Base-by-base conservation (phyloP, 2,113 vertebrate genomes). In the Myrmecophaga tridactyla region DNA sequence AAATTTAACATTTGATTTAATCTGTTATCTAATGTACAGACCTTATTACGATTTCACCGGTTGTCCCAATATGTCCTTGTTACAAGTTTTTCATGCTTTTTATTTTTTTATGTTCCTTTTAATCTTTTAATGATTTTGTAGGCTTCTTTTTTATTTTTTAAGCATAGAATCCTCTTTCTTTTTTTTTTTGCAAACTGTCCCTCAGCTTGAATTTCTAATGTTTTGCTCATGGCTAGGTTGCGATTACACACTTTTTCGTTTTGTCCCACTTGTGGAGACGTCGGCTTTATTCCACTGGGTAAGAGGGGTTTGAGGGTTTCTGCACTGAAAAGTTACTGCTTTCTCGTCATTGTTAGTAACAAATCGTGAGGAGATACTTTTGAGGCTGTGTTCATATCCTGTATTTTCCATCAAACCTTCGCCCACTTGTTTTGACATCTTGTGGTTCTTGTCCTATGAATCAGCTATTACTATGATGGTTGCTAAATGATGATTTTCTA, bases 291-390 rank as follows among this genome's bases (percentile, higher is more conserved):
- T 84, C 23, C 21, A 4, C 43, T 86, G 73, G 29, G 53, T 77
- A 77, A 86, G 72, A 46, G 77, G 21, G 7, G 29, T 62, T 56
- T 86, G 31, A 48, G 76, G 34, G 7, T 56, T 63, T 78, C 34
- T 84, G 18, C 51, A 80, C 46, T 27, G 13, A 36, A 25, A 48
- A 76, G 4, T 58, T 85, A 48, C 21, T 82, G 3, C 17, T 83
- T 83, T 86, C 63, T 80, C 11, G 86, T 82, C 95, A 81, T 78
- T 92, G 76, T 77, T 93, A 60, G 39, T 21, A 83, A 53, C 83
- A 80, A 29, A 34, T 63, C 91, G 23, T 93, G 53, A 78, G 36
- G 25, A 81, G 70, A 60, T 53, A n/a, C 20, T 56, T 90, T 80
- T 92, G 12, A 75, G 76, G 36, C 77, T 86, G 10, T 36, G 25